These are phyloP conservation scores for Sceloporus tristichus DNA, from an alignment of 2,113 vertebrate species.

Conservation along the genomic window DNA sequence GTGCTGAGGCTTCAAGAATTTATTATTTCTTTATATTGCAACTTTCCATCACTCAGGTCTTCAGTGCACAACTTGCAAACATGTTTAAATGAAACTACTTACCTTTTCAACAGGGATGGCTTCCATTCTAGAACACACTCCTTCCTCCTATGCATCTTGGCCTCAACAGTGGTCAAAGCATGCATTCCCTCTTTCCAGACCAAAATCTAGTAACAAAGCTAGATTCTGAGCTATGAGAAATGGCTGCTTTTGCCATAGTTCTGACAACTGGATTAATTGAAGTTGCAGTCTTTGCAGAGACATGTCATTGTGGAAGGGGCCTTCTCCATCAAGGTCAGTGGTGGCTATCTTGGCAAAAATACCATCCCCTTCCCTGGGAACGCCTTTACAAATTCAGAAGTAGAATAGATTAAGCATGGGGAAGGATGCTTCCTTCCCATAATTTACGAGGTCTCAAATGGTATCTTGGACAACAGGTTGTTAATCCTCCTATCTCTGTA, in stretches of 20 bases:
- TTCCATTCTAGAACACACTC: not conserved
- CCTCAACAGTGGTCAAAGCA: not conserved
- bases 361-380: not conserved
- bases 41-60: not conserved
- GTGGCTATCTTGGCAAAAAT: not conserved
- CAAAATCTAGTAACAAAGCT: not conserved
- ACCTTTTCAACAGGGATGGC: not conserved
- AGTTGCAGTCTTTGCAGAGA: not conserved
- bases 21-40: not conserved
- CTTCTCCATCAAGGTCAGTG: not conserved
- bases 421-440: too few species aligned
- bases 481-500: not conserved
- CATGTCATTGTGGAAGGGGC: not conserved
- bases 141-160: not conserved
- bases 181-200: not conserved
- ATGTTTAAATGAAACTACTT: not conserved
- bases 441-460: not conserved
- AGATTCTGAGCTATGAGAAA: not conserved
- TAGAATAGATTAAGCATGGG: not conserved
- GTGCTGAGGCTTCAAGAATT: not conserved
- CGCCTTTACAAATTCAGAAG: not conserved
- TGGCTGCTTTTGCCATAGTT: not conserved
- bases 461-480: not conserved
- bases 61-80: not conserved
- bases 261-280: not conserved